Evolutionary conservation across 2,797 vertebrate species (phyloP).

Genomic region (Lepus oiostolus): DNA sequence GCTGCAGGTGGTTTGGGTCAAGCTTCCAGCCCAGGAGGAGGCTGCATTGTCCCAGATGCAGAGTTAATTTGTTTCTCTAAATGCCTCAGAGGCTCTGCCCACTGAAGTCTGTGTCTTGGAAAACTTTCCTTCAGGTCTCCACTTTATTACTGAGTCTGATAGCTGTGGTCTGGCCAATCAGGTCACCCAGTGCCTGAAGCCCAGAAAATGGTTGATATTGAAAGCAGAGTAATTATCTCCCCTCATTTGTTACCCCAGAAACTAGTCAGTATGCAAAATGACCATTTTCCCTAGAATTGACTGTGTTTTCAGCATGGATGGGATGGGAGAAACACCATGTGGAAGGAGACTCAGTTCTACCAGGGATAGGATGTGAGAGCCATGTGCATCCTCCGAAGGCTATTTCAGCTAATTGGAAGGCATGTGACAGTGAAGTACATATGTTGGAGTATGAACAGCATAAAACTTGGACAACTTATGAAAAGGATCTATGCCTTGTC

Average conservation of each 20-base stretch:
- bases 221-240: background rate
- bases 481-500: background rate
- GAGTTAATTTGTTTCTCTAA: conserved; percentile 19
- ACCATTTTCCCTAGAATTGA: background rate
- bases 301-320: background rate
- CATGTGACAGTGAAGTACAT: background rate
- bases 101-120: conserved; percentile 3
- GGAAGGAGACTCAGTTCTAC: background rate
- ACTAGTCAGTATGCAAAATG: conserved; percentile 3
- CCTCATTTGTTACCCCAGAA: background rate
- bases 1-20: background rate
- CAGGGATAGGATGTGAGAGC: accelerated
- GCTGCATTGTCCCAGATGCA: background rate
- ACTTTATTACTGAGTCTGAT: background rate
- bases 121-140: background rate
- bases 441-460: background rate
- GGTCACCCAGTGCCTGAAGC: conserved; percentile 28
- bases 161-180: background rate
- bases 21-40: background rate
- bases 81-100: background rate
- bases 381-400: too few relatives aligned
- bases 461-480: background rate
- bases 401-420: background rate
- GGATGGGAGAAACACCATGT: background rate
- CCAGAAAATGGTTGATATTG: background rate